Evolutionary conservation across 2,113 vertebrate genomes (phyloP).

Genomic region (Tychaedon coryphoeus): DNA sequence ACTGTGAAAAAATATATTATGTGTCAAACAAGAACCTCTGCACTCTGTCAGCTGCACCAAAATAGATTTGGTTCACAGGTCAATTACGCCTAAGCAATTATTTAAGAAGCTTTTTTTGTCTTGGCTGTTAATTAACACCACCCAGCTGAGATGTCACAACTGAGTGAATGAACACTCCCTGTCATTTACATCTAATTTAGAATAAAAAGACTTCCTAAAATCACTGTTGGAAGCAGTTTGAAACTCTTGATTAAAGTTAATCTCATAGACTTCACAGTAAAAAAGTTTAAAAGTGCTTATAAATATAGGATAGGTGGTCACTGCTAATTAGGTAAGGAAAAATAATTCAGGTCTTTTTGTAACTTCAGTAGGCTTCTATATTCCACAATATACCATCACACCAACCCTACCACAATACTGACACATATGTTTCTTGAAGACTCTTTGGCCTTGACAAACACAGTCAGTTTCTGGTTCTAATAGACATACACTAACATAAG

Average conservation of each 20-base stretch:
- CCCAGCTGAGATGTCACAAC: neutral
- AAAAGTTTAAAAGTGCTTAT: neutral
- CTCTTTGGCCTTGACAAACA: neutral
- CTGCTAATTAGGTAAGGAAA: neutral
- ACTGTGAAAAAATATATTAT: neutral
- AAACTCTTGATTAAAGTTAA: neutral
- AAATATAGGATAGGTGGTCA: neutral
- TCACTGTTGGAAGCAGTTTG: neutral
- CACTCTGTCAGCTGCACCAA: neutral
- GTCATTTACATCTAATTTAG: neutral
- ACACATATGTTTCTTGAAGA: neutral
- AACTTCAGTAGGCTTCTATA: neutral
- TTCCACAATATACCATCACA: neutral
- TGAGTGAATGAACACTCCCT: neutral
- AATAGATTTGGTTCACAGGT: neutral
- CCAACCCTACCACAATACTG: neutral
- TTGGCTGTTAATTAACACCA: neutral
- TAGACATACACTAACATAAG: neutral
- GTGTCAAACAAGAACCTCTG: neutral
- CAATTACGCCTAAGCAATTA: neutral
- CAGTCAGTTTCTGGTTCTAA: neutral
- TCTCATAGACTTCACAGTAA: neutral
- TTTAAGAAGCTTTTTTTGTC: neutral
- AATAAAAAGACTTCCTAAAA: neutral
- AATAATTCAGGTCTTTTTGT: neutral